Conservation (phyloP, 2,797 vertebrate genomes). For the Yasuhikotakia modesta region DNA sequence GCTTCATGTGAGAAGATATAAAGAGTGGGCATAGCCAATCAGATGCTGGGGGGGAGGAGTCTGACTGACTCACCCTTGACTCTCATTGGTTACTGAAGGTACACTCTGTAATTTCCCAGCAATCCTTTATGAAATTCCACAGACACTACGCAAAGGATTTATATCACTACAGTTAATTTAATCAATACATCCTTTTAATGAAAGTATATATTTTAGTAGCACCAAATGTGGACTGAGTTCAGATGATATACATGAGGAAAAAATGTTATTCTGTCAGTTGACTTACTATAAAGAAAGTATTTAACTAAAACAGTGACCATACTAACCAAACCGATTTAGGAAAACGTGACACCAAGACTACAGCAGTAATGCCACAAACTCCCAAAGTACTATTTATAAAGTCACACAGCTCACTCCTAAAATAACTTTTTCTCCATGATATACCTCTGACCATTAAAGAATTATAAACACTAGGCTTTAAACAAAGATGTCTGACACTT, state of each 20-base stretch:
- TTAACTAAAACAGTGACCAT: neutral
- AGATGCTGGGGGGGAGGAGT: neutral
- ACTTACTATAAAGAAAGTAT: neutral
- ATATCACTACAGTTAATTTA: neutral
- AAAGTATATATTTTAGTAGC: neutral
- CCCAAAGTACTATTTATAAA: conserved; percentile 8
- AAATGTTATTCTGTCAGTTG: neutral
- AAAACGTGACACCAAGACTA: conserved; percentile 2
- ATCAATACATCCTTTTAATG: too few relatives aligned
- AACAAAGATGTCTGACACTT: neutral
- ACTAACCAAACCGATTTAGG: neutral
- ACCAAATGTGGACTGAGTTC: neutral
- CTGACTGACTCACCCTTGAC: neutral
- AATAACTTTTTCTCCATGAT: conserved; percentile 7
- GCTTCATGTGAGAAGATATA: conserved; percentile 68
- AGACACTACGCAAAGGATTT: neutral
- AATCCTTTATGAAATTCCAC: conserved; percentile 5
- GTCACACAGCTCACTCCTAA: neutral
- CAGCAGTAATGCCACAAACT: neutral
- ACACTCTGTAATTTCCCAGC: neutral
- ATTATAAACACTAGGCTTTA: conserved; percentile 27
- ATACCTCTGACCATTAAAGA: conserved; percentile 41
- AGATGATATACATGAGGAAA: neutral
- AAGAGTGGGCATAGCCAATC: conserved; percentile 47
- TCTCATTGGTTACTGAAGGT: neutral